Evolutionary conservation across 2,797 vertebrate species (phyloP), one percentile per base, ranked within the genome.

Genomic region (Taeniopygia guttata): DNA sequence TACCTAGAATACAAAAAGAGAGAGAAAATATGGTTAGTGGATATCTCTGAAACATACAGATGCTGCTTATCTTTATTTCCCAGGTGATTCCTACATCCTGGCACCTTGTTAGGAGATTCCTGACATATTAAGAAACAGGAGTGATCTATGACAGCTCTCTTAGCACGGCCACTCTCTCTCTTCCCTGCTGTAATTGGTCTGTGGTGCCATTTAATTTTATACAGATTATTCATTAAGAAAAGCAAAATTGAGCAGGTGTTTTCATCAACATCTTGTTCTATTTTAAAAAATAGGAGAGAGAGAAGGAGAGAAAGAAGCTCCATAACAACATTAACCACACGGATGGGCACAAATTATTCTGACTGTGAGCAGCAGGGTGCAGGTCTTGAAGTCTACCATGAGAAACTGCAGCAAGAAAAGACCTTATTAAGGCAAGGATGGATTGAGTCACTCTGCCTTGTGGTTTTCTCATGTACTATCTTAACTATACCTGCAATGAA

Each of bases 151-250:
- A 96, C 87, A 95, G 45, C 69, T 92, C 77, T 95, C 84, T 90
- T 90, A 97, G 63, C 92, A 84, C 3, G 75, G 72, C 51, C 89
- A 67, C 62, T 85, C 64, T 87, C 87, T 74, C 91, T 85, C 93
- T 72, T 92, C 81, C 72, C 26, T 96, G 84, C 69, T 89, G 46
- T 95, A 97, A 97, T 95, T 96, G 94, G 92, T 96, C 94, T 95
- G 86, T 63, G 67, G 85, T 92, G 75, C 63, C 76, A 95, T 93
- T 97, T 97, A 97, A 95, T 96, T 95, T 94, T 87, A 80, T 73
- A 97, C 95, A 96, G 87, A 96, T 94, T 97, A 97, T 96, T 96
- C 94, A 97, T 97, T 97, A 97, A 94, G 91, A 88, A 89, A 96
- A 93, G 84, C 94, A 96, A 95, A 95, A 95, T 67, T 36, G 96